Evolutionary conservation across 1,140 invertebrate genomes (phyloP).

Genomic region (Aphelinus certus): DNA sequence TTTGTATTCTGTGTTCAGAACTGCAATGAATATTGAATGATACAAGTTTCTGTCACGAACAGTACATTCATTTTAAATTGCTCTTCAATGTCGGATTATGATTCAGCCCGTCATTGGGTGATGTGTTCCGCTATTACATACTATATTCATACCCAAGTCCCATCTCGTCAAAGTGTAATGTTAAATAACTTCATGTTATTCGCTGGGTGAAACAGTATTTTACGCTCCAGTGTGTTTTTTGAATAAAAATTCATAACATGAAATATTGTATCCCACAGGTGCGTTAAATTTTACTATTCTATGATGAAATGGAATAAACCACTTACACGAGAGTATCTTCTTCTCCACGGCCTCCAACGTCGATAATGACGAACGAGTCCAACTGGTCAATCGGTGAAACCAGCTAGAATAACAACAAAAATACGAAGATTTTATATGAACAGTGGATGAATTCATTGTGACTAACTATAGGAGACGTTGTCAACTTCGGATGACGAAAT

Average conservation of each 20-base stretch:
- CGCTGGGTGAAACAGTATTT: background rate
- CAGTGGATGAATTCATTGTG: too few relatives aligned
- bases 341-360: constrained; percentile 85
- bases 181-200: background rate
- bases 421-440: background rate
- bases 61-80: background rate
- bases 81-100: background rate
- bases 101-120: background rate
- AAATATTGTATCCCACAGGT: background rate
- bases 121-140: background rate
- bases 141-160: background rate
- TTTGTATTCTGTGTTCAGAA: constrained; percentile 78
- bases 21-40: constrained; percentile 54
- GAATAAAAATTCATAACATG: background rate
- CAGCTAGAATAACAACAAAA: constrained; percentile 57
- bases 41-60: background rate
- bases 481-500: too few relatives aligned
- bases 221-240: background rate
- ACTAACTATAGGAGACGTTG: too few relatives aligned
- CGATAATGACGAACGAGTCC: constrained; percentile 82
- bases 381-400: constrained; percentile 75
- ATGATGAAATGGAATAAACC: background rate
- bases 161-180: too few relatives aligned
- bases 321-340: constrained; percentile 86
- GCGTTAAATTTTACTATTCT: too few relatives aligned